phyloP scores from a whole-genome alignment of 2,888 invertebrate genomes.

The Eilema depressum region DNA sequence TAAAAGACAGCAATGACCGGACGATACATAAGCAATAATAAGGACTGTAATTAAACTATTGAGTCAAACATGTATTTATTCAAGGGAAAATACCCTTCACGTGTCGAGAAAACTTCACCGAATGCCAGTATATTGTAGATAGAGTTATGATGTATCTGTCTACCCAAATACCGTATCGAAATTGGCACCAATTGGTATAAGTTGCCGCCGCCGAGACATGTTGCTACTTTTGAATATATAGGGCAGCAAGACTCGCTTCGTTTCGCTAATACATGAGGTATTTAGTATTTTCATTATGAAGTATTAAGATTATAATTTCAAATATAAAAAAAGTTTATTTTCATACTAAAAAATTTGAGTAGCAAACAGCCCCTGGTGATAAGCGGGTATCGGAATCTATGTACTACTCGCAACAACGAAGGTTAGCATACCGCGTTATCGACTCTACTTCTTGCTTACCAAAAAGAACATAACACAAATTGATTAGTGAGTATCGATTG shows the following conservation, averaged over 20 bases:
- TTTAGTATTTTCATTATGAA: not conserved
- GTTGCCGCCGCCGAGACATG: not conserved
- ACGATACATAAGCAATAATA: constrained; percentile 42
- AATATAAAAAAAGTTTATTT: not conserved
- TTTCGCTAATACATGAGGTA: not conserved
- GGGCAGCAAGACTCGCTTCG: not conserved
- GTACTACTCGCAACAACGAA: no score
- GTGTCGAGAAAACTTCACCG: no score
- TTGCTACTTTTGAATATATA: not conserved
- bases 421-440: no score
- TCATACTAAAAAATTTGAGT: no score
- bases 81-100: constrained; percentile 3
- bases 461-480: no score
- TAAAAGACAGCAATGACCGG: constrained; percentile 53
- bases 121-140: not conserved
- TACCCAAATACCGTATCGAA: not conserved
- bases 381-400: no score
- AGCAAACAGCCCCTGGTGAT: no score
- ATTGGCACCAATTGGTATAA: not conserved
- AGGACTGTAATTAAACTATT: constrained; percentile 42
- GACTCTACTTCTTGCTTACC: no score
- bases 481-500: no score
- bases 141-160: not conserved
- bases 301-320: not conserved
- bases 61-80: constrained; percentile 17